These are phyloP conservation scores for Palaemon carinicauda DNA, from an alignment of 1,140 invertebrate genomes.

Conservation along the genomic window DNA sequence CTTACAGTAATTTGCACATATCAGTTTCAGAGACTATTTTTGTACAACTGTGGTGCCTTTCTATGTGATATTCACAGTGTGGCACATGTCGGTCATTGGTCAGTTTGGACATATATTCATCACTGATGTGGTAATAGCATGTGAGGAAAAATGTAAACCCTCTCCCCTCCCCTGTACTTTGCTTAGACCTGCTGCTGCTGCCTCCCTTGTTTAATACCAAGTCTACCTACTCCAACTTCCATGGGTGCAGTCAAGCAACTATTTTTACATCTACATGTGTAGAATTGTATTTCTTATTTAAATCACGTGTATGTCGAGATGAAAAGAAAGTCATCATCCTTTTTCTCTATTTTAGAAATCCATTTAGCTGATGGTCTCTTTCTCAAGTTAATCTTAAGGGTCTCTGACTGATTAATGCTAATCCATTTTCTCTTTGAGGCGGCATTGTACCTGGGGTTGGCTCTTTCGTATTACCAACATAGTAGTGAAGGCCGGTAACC, in stretches of 20 bases:
- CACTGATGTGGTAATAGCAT: conserved; percentile 46
- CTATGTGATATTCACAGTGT: conserved; percentile 61
- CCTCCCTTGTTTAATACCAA: conserved; percentile 40
- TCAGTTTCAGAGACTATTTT: conserved; percentile 61
- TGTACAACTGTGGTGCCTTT: conserved; percentile 61
- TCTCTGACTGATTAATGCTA: conserved; percentile 46
- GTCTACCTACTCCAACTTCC: conserved; percentile 58
- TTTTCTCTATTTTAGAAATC: conserved; percentile 56
- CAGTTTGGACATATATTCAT: conserved; percentile 47
- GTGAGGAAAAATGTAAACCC: neutral
- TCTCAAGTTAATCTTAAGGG: conserved; percentile 54
- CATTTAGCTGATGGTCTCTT: conserved; percentile 55
- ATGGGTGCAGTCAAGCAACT: conserved; percentile 59
- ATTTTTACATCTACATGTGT: conserved; percentile 60
- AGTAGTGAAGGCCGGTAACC: conserved; percentile 41
- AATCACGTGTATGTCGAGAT: conserved; percentile 56
- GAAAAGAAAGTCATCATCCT: conserved; percentile 52
- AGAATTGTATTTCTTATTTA: conserved; percentile 57
- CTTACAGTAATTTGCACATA: conserved; percentile 55
- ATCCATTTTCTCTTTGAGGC: conserved; percentile 45
- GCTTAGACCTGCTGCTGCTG: conserved; percentile 34
- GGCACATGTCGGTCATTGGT: conserved; percentile 58
- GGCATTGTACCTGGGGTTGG: conserved; percentile 15
- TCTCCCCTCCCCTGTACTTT: conserved; percentile 51
- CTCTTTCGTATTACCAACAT: conserved; percentile 26